Percentiles rank a stretch among this genome's conserved stretches.
phyloP scores from a whole-genome alignment of 2,888 invertebrate genomes.

The Philaethria dido region DNA sequence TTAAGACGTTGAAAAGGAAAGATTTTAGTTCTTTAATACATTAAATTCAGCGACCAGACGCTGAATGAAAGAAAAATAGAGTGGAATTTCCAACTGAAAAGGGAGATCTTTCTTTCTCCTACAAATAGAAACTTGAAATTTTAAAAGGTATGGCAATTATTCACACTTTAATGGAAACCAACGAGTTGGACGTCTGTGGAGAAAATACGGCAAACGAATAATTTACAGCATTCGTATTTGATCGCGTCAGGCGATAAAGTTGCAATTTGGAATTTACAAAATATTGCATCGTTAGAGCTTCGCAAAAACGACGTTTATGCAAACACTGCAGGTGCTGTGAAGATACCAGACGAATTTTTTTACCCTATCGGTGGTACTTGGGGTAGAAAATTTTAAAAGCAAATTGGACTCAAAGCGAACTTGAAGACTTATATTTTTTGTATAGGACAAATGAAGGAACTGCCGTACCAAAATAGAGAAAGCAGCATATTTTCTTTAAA shows the following conservation, averaged over 20 bases:
- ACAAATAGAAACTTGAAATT: slow-evolving; percentile 26
- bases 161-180: slow-evolving; percentile 31
- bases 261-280: slow-evolving; percentile 66
- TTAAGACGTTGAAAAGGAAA: slow-evolving; percentile 6
- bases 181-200: slow-evolving; percentile 33
- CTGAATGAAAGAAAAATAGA: slow-evolving; percentile 18
- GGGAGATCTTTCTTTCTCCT: slow-evolving; percentile 15
- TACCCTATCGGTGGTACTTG: slow-evolving; percentile 3
- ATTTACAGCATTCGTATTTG: slow-evolving; percentile 59
- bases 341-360: slow-evolving; percentile 39
- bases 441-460: background rate
- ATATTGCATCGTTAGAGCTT: slow-evolving; percentile 49
- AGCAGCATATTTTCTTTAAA: background rate
- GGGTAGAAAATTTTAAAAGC: slow-evolving; percentile 22
- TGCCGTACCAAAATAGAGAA: background rate
- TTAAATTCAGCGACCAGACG: slow-evolving; percentile 20
- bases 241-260: slow-evolving; percentile 64
- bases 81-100: slow-evolving; percentile 20
- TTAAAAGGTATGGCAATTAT: slow-evolving; percentile 25
- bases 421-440: slow-evolving; percentile 4
- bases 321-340: slow-evolving; percentile 40
- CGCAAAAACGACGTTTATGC: slow-evolving; percentile 43
- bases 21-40: slow-evolving; percentile 30
- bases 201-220: slow-evolving; percentile 49
- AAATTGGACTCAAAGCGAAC: slow-evolving; percentile 23